These are phyloP conservation scores for Ctenochaetus hawaiiensis DNA, from an alignment of 2,797 vertebrate species.

Conservation along the genomic window DNA sequence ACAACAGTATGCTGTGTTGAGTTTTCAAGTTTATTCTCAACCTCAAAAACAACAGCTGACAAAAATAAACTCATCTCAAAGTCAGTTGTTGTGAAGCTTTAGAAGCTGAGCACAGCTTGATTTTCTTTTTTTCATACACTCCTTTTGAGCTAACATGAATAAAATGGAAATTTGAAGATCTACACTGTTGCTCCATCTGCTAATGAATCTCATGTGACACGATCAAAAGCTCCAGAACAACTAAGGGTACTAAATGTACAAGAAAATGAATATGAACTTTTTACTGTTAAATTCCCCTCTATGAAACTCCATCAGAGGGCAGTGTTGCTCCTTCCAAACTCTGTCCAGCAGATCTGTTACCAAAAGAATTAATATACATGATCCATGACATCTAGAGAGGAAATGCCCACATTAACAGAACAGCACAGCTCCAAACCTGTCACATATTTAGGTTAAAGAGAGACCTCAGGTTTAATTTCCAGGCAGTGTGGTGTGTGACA, in stretches of 20 bases:
- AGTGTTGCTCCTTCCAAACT: conserved; percentile 41
- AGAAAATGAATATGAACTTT: background rate
- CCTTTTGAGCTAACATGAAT: background rate
- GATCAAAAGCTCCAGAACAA: background rate
- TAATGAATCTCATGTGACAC: background rate
- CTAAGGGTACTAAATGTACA: too few relatives aligned
- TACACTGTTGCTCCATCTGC: background rate
- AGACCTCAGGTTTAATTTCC: background rate
- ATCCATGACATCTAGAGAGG: background rate
- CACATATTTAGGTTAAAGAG: background rate
- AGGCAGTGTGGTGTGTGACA: background rate
- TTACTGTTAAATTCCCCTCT: background rate
- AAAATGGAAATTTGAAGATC: background rate
- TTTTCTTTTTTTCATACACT: background rate
- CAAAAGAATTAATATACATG: background rate
- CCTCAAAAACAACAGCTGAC: background rate
- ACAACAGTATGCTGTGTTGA: background rate
- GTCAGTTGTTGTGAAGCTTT: background rate
- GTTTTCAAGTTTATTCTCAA: background rate
- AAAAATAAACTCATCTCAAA: background rate
- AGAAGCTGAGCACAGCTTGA: background rate
- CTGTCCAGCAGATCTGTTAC: background rate
- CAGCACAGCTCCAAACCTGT: background rate
- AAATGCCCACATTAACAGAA: background rate
- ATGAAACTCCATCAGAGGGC: conserved; percentile 51